These are phyloP conservation scores for Beris chalybata DNA, from an alignment of 2,888 invertebrate species.

Conservation along the genomic window DNA sequence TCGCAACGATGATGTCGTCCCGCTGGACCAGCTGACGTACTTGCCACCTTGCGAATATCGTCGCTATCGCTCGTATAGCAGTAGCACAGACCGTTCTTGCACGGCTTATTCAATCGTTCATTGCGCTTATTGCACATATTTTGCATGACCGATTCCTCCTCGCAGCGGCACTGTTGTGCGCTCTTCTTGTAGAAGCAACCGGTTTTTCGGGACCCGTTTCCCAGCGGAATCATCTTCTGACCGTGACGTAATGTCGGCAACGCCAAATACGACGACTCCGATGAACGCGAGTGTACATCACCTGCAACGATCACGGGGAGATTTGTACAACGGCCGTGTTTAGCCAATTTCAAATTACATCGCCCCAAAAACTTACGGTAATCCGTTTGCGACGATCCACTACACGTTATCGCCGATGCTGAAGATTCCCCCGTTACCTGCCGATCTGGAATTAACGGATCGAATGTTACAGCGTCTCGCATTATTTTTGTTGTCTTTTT, in stretches of 20 bases:
- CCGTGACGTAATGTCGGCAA: conserved; percentile 18
- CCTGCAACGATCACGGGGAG: conserved; percentile 22
- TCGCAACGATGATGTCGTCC: conserved; percentile 2
- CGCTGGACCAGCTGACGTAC: background rate
- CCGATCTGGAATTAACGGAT: conserved; percentile 28
- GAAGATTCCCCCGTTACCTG: conserved; percentile 29
- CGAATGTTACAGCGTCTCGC: conserved; percentile 25
- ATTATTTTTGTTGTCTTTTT: background rate
- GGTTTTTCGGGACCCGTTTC: conserved; percentile 3
- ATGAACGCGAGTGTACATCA: conserved; percentile 27
- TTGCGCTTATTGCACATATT: conserved; percentile 39
- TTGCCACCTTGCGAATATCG: conserved; percentile 41
- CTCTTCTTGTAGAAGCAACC: conserved; percentile 12
- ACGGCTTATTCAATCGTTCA: conserved; percentile 47
- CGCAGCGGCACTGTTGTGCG: conserved; percentile 1
- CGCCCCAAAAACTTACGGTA: conserved; percentile 18
- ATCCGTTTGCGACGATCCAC: conserved; percentile 16
- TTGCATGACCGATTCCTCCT: conserved; percentile 30
- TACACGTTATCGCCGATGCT: conserved; percentile 5
- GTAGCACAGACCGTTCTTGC: conserved; percentile 54
- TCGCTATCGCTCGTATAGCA: conserved; percentile 56
- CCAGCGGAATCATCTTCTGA: conserved; percentile 14
- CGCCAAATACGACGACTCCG: conserved; percentile 24
- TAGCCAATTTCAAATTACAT: no score
- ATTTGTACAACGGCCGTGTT: background rate